These are phyloP conservation scores for Crotalus tigris DNA, from an alignment of 2,113 vertebrate genomes.

Conservation along the genomic window DNA sequence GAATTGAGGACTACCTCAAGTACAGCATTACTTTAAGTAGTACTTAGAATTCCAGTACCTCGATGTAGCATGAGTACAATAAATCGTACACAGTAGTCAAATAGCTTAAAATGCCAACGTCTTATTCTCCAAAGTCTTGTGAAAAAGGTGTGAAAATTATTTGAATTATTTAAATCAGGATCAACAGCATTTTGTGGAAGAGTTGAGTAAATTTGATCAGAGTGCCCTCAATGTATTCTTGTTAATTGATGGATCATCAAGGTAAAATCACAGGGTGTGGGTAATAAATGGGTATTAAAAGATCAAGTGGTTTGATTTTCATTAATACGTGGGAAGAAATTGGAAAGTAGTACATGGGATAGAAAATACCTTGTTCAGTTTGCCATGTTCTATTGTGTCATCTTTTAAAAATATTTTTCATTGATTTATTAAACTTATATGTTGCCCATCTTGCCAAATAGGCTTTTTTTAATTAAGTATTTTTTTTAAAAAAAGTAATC, in stretches of 20 bases:
- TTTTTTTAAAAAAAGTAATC: no score
- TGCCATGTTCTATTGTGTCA: no score
- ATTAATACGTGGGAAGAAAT: background rate
- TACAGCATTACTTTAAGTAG: background rate
- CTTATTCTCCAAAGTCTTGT: background rate
- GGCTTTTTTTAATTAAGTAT: no score
- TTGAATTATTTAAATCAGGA: background rate
- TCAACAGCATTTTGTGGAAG: background rate
- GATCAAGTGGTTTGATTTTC: background rate
- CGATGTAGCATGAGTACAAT: background rate
- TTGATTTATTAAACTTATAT: no score
- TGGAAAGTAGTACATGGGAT: background rate
- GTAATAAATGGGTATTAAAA: background rate
- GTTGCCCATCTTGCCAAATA: no score
- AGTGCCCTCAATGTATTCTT: background rate
- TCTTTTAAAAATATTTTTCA: no score
- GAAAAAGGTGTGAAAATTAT: background rate
- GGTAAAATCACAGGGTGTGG: background rate
- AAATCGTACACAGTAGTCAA: background rate
- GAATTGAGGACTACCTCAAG: background rate
- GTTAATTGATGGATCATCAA: background rate
- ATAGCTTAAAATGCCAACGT: background rate
- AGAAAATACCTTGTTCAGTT: background rate
- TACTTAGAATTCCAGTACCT: background rate
- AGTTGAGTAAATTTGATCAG: background rate